Conservation (phyloP, 2,113 vertebrate species). For the Cromileptes altivelis region DNA sequence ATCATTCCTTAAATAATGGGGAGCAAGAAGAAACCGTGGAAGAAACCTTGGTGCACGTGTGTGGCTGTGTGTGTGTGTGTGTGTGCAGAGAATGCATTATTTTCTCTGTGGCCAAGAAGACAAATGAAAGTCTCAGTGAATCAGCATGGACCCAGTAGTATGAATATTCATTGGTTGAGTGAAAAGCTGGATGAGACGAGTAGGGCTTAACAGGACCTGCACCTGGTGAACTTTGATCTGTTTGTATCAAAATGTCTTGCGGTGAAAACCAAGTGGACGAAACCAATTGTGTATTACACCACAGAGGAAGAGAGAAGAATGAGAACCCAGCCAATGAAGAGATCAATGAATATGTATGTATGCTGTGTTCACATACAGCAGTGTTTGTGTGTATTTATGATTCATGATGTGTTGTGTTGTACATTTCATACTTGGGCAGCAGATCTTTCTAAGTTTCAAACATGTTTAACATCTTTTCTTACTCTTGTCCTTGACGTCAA, state of each 20-base stretch:
- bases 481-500: neutral
- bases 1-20: neutral
- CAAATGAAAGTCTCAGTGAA: slow-evolving; percentile 58
- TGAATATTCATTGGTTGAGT: slow-evolving; percentile 81
- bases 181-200: slow-evolving; percentile 67
- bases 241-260: slow-evolving; percentile 53
- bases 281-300: neutral
- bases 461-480: neutral
- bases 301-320: neutral
- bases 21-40: neutral
- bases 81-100: neutral
- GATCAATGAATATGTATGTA: slow-evolving; percentile 15
- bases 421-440: no score
- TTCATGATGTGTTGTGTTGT: no score
- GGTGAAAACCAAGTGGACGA: slow-evolving; percentile 37
- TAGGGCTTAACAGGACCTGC: slow-evolving; percentile 73
- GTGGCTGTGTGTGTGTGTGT: neutral
- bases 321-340: neutral
- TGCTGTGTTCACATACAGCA: neutral
- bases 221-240: slow-evolving; percentile 79
- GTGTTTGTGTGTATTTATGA: no score
- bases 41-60: neutral
- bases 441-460: no score
- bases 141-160: slow-evolving; percentile 43
- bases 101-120: slow-evolving; percentile 5